Conservation (phyloP, 2,888 invertebrate species). For the Acleris cristana region DNA sequence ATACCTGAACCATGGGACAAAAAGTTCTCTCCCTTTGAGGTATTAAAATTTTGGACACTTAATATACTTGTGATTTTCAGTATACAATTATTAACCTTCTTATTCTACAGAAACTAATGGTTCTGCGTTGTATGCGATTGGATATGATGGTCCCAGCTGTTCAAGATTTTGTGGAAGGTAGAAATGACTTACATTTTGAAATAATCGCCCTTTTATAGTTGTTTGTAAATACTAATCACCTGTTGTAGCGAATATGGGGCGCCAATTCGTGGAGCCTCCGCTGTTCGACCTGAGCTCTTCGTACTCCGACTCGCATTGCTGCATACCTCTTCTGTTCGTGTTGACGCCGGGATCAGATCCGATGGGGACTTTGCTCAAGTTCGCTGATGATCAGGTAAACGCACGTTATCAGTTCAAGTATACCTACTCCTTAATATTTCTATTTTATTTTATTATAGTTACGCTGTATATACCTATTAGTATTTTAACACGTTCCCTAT, state of each 20-base stretch:
- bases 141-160: constrained; percentile 94
- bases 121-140: constrained; percentile 92
- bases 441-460: too few relatives aligned
- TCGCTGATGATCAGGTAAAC: constrained; percentile 92
- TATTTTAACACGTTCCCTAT: too few relatives aligned
- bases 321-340: constrained; percentile 95
- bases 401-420: too few relatives aligned
- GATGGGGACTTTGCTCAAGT: constrained; percentile 93
- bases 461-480: too few relatives aligned
- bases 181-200: constrained; percentile 19
- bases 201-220: too few relatives aligned
- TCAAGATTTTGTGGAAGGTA: constrained; percentile 87
- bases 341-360: constrained; percentile 97
- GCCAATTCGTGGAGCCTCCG: constrained; percentile 93
- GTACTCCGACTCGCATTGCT: constrained; percentile 92
- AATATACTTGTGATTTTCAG: background rate
- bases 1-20: constrained; percentile 89
- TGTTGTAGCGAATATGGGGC: constrained; percentile 87
- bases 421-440: background rate
- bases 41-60: constrained; percentile 40
- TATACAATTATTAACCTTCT: background rate
- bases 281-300: constrained; percentile 94
- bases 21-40: constrained; percentile 85
- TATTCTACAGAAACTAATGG: constrained; percentile 86
- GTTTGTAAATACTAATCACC: too few relatives aligned